Conservation (phyloP, 2,113 vertebrate genomes). For the Leptobrachium leishanense region DNA sequence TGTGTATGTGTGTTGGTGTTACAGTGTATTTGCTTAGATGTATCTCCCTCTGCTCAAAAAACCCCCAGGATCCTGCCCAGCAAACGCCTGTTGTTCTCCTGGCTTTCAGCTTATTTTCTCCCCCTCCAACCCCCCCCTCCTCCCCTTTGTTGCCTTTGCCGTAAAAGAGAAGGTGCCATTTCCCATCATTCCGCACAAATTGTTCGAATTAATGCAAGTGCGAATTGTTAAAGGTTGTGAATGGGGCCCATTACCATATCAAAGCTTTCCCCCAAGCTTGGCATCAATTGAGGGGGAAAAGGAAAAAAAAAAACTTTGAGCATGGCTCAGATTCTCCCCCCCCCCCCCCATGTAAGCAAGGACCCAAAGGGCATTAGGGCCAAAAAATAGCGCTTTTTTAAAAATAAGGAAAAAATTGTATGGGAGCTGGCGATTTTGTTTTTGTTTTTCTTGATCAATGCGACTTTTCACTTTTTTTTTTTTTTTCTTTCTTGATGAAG, state of each 20-base stretch:
- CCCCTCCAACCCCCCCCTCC: slow-evolving; percentile 53
- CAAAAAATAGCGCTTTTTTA: slow-evolving; percentile 46
- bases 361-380: slow-evolving; percentile 75
- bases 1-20: slow-evolving; percentile 24
- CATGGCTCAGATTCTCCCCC: slow-evolving; percentile 56
- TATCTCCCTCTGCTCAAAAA: slow-evolving; percentile 54
- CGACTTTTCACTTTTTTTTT: slow-evolving; percentile 53
- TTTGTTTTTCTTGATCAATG: slow-evolving; percentile 71
- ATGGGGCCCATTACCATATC: slow-evolving; percentile 88
- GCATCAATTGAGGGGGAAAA: slow-evolving; percentile 72
- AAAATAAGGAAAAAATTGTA: neutral
- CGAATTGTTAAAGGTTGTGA: slow-evolving; percentile 87
- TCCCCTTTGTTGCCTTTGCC: slow-evolving; percentile 68
- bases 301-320: slow-evolving; percentile 65
- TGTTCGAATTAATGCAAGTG: slow-evolving; percentile 88
- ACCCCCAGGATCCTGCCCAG: slow-evolving; percentile 61
- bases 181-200: slow-evolving; percentile 80
- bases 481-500: slow-evolving; percentile 55
- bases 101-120: slow-evolving; percentile 51
- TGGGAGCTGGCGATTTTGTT: slow-evolving; percentile 67
- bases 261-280: slow-evolving; percentile 83
- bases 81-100: slow-evolving; percentile 69
- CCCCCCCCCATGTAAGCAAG: slow-evolving; percentile 80
- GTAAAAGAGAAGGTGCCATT: slow-evolving; percentile 74
- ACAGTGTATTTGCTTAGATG: slow-evolving; percentile 33